Conservation (phyloP, 2,797 vertebrate species). For the Spheniscus humboldti region DNA sequence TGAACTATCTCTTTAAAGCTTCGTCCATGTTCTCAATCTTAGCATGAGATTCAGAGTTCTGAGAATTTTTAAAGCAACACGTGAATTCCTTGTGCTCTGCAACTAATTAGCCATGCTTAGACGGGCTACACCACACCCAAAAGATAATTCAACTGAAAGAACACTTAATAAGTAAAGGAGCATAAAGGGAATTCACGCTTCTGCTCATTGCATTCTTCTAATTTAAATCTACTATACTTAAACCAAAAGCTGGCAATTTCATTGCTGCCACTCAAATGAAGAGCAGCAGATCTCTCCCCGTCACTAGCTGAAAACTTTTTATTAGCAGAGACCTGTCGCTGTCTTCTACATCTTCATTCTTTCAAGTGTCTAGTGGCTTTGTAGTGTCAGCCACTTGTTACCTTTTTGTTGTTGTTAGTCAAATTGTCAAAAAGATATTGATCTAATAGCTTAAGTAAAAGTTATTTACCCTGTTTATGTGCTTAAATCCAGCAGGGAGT, state of each 20-base stretch:
- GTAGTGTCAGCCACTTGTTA: not conserved
- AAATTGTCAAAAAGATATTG: not conserved
- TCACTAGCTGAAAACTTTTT: not conserved
- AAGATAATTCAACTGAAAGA: not conserved
- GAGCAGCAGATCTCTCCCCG: not conserved
- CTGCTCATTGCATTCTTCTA: not conserved
- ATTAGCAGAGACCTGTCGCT: not conserved
- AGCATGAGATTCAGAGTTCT: not conserved
- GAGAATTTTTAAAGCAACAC: not conserved
- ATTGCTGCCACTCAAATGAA: not conserved
- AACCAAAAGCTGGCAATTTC: not conserved
- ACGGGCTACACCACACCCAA: not conserved
- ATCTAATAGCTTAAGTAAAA: not conserved
- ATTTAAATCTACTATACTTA: not conserved
- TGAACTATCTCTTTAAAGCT: not conserved
- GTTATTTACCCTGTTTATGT: not conserved
- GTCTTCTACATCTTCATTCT: not conserved
- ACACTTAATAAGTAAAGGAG: not conserved
- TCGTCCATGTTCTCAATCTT: not conserved
- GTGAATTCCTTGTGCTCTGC: not conserved
- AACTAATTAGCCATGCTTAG: not conserved
- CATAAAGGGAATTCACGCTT: not conserved
- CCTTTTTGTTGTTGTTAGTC: not conserved
- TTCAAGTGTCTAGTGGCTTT: not conserved
- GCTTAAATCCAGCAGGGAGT: not conserved